phyloP scores from a whole-genome alignment of 2,113 vertebrate genomes.

The Pseudorhombus dupliciocellatus region DNA sequence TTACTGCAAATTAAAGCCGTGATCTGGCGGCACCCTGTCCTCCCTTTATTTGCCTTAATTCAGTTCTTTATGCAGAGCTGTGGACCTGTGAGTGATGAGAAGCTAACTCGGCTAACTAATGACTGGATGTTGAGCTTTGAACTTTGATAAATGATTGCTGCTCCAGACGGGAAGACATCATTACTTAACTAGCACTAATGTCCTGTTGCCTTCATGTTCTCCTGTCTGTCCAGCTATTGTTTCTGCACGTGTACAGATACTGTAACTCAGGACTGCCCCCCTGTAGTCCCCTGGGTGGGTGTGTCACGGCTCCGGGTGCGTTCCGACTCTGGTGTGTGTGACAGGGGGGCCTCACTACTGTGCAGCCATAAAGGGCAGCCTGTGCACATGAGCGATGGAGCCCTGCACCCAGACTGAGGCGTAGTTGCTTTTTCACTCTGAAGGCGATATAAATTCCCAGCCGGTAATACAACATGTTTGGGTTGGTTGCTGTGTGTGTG shows the following conservation, averaged over 20 bases:
- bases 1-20: constrained; percentile 2
- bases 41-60: neutral
- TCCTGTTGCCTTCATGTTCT: constrained; percentile 17
- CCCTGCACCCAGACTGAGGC: constrained; percentile 33
- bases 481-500: constrained; percentile 30
- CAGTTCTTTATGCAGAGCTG: constrained; percentile 25
- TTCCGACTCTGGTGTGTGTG: constrained; percentile 21
- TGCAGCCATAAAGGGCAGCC: constrained; percentile 56
- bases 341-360: constrained; percentile 49
- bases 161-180: constrained; percentile 32
- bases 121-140: constrained; percentile 41
- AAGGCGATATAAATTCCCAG: constrained; percentile 71
- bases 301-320: constrained; percentile 12
- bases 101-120: constrained; percentile 24
- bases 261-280: constrained; percentile 10
- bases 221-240: constrained; percentile 12
- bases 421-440: constrained; percentile 52
- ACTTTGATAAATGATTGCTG: constrained; percentile 29
- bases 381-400: constrained; percentile 53
- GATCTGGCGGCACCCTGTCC: neutral
- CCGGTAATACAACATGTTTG: constrained; percentile 65
- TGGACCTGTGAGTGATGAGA: constrained; percentile 21
- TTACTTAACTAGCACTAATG: constrained; percentile 40
- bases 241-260: constrained; percentile 1
- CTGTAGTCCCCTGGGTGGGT: constrained; percentile 28